Percentiles rank a stretch among this genome's conserved stretches.
Conservation (phyloP, 2,888 invertebrate genomes). For the Eupithecia subfuscata region DNA sequence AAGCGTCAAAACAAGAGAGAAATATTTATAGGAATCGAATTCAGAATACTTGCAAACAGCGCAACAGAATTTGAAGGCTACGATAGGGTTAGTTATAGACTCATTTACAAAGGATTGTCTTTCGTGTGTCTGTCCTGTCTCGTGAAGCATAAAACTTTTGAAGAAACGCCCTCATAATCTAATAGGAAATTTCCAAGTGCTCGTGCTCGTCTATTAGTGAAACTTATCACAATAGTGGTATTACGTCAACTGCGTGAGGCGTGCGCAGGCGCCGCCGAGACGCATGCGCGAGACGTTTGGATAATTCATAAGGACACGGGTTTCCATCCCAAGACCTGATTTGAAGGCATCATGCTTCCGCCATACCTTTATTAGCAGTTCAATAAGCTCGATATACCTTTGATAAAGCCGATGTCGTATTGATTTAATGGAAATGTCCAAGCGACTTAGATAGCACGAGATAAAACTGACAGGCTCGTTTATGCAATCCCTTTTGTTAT, state of each 20-base stretch:
- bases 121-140: background rate
- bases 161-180: background rate
- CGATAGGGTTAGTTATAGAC: background rate
- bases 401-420: constrained; percentile 38
- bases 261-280: constrained; percentile 68
- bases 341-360: constrained; percentile 63
- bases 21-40: background rate
- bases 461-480: constrained; percentile 28
- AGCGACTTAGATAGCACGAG: constrained; percentile 6
- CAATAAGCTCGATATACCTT: constrained; percentile 52
- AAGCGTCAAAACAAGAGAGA: background rate
- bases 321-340: constrained; percentile 51
- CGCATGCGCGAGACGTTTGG: constrained; percentile 67
- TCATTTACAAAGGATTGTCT: background rate
- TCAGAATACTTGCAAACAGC: background rate
- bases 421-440: constrained; percentile 12
- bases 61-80: background rate
- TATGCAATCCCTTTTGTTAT: constrained; percentile 45
- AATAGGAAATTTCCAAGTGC: background rate
- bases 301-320: constrained; percentile 78
- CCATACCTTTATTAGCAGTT: constrained; percentile 63
- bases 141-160: background rate
- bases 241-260: constrained; percentile 49
- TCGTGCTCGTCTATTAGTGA: constrained; percentile 17
- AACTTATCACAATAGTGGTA: constrained; percentile 17